Evolutionary conservation across 2,888 invertebrate genomes (phyloP).

Genomic region (Epinotia demarniana): DNA sequence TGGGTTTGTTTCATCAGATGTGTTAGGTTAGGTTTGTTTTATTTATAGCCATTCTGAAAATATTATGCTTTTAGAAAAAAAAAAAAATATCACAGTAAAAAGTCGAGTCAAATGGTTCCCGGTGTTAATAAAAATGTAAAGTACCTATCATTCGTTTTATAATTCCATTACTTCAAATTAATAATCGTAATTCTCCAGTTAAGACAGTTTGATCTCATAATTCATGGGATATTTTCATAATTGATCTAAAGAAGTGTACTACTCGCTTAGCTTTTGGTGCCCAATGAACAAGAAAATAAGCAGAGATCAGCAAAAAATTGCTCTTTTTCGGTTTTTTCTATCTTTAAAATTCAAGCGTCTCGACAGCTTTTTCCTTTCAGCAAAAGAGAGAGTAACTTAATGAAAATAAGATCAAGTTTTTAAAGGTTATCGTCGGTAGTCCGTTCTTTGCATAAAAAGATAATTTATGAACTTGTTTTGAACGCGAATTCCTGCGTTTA

Average conservation of each 20-base stretch:
- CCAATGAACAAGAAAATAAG: constrained; percentile 40
- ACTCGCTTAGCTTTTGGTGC: constrained; percentile 16
- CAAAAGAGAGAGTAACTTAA: background rate
- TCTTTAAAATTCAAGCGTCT: constrained; percentile 27
- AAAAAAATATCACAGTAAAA: too few species aligned
- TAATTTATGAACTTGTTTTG: constrained; percentile 6
- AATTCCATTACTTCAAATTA: background rate
- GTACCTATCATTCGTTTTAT: background rate
- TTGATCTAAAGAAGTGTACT: constrained; percentile 26
- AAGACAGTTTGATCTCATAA: background rate
- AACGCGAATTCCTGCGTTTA: background rate
- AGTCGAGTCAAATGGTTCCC: background rate
- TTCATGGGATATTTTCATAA: constrained; percentile 19
- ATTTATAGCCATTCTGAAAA: too few species aligned
- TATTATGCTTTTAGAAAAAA: too few species aligned
- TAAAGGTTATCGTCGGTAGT: constrained; percentile 2
- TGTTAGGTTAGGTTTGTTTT: too few species aligned
- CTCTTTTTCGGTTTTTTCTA: constrained; percentile 11
- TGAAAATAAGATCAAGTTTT: constrained; percentile 6
- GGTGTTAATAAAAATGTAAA: background rate
- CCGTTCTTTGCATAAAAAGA: constrained; percentile 2
- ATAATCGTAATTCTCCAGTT: background rate
- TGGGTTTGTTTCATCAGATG: too few species aligned
- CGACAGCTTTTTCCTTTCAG: constrained; percentile 18
- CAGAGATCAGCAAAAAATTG: constrained; percentile 33